Base-by-base conservation (phyloP, 2,797 vertebrate genomes). In the Halcyon smyrnensis region DNA sequence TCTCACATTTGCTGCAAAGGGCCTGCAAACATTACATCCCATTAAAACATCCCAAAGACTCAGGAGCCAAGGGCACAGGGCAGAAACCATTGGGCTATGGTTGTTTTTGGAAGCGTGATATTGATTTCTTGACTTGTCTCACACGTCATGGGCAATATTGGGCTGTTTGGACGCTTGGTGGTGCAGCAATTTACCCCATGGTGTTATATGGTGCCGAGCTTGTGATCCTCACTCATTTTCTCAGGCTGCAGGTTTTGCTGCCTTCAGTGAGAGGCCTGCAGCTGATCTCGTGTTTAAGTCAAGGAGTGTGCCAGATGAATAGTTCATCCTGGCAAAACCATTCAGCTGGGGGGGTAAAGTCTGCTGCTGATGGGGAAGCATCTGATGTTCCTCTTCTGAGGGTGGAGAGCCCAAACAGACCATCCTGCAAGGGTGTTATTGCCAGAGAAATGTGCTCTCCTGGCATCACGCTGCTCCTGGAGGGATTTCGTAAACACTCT, bases 391-490 rank as follows among this genome's bases (percentile, higher is more conserved):
- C 65, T 80, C 11, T 80, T 69, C 12, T 0, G 0, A 60, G 60
- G 12, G n/a, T 5, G 39, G 39, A 64, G 83, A 60, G 30, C 24
- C 41, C 70, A 15, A 30, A 28, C 4, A 5, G 1, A 2, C 37
- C 5, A 2, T 62, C 46, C 45, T 83, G 56, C 56, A 21, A 20
- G 56, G 65, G 19, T 45, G 32, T 91, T 27, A 2, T 16, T 24
- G 8, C 59, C 60, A 46, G 65, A 30, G 59, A 27, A 68, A 32
- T 1, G 0, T 46, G 77, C 87, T 48, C 19, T 20, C 28, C 36
- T 9, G 70, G 74, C 56, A 37, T 43, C 69, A 39, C 0, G 0
- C 1, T 7, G 46, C 53, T 79, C 32, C 75, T 23, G n/a, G 28
- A 12, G 11, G 41, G 28, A 8, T 37, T 73, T 85, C n/a, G 9